phyloP scores from a whole-genome alignment of 2,888 invertebrate genomes.

The Cordilura impudica region DNA sequence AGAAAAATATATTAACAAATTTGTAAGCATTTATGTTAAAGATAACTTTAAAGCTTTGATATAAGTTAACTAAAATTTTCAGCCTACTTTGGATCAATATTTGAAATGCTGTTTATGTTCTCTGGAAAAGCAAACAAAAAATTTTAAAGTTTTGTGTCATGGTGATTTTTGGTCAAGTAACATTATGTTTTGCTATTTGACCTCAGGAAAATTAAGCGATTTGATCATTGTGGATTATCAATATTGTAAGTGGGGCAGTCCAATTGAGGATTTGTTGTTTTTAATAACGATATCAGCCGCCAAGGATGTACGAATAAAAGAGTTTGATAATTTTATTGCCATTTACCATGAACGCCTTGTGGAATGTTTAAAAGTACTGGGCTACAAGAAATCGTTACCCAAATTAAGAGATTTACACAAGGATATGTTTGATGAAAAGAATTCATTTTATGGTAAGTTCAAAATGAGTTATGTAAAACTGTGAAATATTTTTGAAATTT shows the following conservation, averaged over 20 bases:
- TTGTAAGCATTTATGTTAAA: too few species aligned
- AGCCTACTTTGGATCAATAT: slow-evolving; percentile 67
- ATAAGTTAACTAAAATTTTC: too few species aligned
- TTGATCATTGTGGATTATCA: slow-evolving; percentile 72
- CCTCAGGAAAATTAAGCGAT: slow-evolving; percentile 65
- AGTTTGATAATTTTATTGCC: slow-evolving; percentile 72
- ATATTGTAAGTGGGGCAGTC: slow-evolving; percentile 73
- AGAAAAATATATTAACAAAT: slow-evolving; percentile 67
- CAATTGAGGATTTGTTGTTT: slow-evolving; percentile 71
- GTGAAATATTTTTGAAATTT: not conserved
- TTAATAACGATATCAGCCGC: slow-evolving; percentile 70
- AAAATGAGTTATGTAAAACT: slow-evolving; percentile 52
- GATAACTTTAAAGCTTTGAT: too few species aligned
- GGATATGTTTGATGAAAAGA: slow-evolving; percentile 66
- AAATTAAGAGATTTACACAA: slow-evolving; percentile 70
- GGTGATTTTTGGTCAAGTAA: slow-evolving; percentile 75
- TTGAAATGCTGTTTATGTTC: slow-evolving; percentile 55
- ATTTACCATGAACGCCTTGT: slow-evolving; percentile 71
- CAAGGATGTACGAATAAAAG: slow-evolving; percentile 67
- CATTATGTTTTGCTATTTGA: slow-evolving; percentile 70
- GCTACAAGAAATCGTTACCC: slow-evolving; percentile 69
- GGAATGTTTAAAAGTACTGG: slow-evolving; percentile 69
- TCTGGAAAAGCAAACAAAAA: slow-evolving; percentile 56
- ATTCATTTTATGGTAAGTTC: slow-evolving; percentile 68
- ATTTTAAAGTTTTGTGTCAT: slow-evolving; percentile 72